These are phyloP conservation scores for Florisuga fusca DNA, from an alignment of 2,797 vertebrate genomes.

Conservation along the genomic window DNA sequence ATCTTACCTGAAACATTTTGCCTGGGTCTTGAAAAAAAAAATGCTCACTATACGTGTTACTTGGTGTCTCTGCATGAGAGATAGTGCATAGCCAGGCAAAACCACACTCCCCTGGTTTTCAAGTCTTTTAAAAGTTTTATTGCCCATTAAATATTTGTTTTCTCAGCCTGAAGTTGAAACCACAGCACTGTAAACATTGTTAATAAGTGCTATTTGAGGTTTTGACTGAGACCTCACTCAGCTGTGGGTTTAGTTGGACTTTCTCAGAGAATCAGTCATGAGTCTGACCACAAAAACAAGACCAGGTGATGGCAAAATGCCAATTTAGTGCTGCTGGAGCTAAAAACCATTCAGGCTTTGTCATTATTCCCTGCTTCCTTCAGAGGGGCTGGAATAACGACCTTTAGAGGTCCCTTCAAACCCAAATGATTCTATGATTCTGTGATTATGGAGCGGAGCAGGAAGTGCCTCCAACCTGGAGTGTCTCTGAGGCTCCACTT, in stretches of 20 bases:
- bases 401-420: too few species aligned
- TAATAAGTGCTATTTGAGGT: slow-evolving; percentile 29
- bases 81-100: neutral
- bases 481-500: neutral
- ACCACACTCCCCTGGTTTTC: slow-evolving; percentile 21
- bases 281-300: neutral
- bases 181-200: neutral
- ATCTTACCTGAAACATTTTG: neutral
- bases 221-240: slow-evolving; percentile 30
- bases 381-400: too few species aligned
- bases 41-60: neutral
- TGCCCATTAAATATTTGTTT: slow-evolving; percentile 36
- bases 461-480: accelerated
- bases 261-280: neutral
- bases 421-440: too few species aligned
- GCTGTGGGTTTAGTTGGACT: neutral
- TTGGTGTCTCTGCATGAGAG: neutral
- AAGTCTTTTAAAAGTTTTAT: slow-evolving; percentile 16
- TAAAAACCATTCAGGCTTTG: neutral
- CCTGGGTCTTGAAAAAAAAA: neutral
- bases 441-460: neutral
- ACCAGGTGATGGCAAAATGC: accelerated
- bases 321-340: neutral
- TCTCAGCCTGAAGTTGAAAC: slow-evolving; percentile 33
- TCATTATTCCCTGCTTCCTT: too few species aligned